Percentiles rank a stretch among this genome's conserved stretches.
phyloP scores from a whole-genome alignment of 2,113 vertebrate species.

The Xiphophorus hellerii region DNA sequence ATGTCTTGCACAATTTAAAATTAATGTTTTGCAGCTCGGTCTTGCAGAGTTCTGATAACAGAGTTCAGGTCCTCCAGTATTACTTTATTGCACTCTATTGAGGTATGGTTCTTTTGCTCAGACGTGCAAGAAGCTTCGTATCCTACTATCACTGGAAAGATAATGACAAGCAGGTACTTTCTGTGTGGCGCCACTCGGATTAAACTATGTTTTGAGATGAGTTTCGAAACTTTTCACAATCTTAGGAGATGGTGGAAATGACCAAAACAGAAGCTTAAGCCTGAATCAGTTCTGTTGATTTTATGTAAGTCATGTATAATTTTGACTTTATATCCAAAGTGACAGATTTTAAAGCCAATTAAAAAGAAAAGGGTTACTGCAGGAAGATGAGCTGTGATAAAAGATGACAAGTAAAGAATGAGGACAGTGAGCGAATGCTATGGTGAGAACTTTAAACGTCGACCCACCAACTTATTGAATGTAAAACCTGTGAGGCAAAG shows the following conservation, averaged over 20 bases:
- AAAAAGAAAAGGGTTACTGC: no score
- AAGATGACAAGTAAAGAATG: background rate
- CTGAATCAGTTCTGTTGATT: conserved; percentile 11
- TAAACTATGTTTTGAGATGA: conserved; percentile 66
- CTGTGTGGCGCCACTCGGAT: conserved; percentile 66
- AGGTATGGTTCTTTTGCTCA: conserved; percentile 32
- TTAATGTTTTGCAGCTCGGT: background rate
- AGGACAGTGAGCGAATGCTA: background rate
- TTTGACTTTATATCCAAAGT: background rate
- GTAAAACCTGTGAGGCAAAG: conserved; percentile 19
- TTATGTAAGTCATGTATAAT: conserved; percentile 2
- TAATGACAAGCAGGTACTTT: conserved; percentile 53
- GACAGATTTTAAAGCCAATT: background rate
- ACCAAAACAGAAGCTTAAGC: conserved; percentile 49
- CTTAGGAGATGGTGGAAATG: conserved; percentile 35
- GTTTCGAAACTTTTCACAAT: conserved; percentile 47
- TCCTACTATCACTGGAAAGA: conserved; percentile 39
- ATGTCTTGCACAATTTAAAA: background rate
- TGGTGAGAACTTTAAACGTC: conserved; percentile 17
- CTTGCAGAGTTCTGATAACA: background rate
- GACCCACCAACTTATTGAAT: conserved; percentile 29
- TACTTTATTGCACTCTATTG: background rate
- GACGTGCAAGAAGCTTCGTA: conserved; percentile 30
- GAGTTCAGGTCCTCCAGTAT: background rate
- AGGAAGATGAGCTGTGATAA: background rate